Base-by-base conservation (phyloP, 2,797 vertebrate species). In the Chaunax sp. region DNA sequence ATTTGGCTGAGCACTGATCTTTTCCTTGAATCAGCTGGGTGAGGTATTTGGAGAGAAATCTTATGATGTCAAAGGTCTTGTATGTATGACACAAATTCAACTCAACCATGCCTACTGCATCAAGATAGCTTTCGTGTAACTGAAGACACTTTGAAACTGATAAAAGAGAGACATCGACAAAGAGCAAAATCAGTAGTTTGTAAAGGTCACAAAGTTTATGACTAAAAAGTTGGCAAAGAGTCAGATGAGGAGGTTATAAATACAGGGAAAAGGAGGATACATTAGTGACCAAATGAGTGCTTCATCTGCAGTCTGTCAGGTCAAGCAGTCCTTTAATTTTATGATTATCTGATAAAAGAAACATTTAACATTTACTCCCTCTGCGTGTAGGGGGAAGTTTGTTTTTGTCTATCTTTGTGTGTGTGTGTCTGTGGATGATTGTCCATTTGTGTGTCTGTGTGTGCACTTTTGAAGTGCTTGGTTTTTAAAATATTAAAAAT, bases 321-420 rank as follows among this genome's bases (percentile, higher is more conserved):
- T 91, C 81, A 89, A 88, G 79, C 63, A 86, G 83, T 63, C 77
- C 86, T 86, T 85, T 80, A 74, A 82, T 75, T 67, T 73, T 69
- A 30, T 73, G 64, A 85, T 85, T 70, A 77, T 72, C 66, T 78
- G 83, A 83, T 64, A 77, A 49, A 73, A 47, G 67, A 67, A 64
- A 60, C 70, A 63, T 84, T 75, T 86, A 77, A 80, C 73, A 75
- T 79, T 63, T 50, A 78, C 83, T 86, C 84, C 88, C 68, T 74
- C 37, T 44, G 19, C 58, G 40, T 59, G 70, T 41, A n/a, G 60
- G 50, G 10, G 49, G 54, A 49, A 67, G 45, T 56, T 61, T 49
- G 28, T 67, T 23, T 56, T 61, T 46, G 23, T 67, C 20, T 47
- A 19, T 67, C 12, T 61, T 37, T 58, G 3, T 35, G 51, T 46